Evolutionary conservation across 2,113 vertebrate species (phyloP).

Genomic region (Pelobates fuscus): DNA sequence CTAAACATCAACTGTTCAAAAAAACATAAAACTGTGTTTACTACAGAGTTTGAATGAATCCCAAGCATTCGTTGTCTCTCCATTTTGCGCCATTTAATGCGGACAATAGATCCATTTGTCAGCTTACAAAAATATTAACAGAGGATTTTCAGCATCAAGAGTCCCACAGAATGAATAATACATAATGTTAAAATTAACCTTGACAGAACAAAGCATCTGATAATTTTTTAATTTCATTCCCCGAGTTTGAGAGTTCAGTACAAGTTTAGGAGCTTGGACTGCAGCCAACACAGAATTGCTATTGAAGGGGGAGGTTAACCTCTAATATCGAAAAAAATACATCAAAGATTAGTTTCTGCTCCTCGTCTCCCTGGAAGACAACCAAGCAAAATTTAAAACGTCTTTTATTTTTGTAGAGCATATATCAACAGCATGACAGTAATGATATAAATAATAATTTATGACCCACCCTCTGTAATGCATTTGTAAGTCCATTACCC

Average conservation of each 20-base stretch:
- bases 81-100: not conserved
- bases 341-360: slow-evolving; percentile 5
- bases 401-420: not conserved
- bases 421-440: slow-evolving; percentile 17
- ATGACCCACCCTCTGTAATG: not conserved
- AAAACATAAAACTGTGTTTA: not conserved
- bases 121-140: slow-evolving; percentile 30
- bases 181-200: slow-evolving; percentile 44
- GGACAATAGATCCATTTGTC: slow-evolving; percentile 33
- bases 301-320: slow-evolving; percentile 5
- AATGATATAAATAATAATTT: not conserved
- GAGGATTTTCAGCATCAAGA: slow-evolving; percentile 42
- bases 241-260: slow-evolving; percentile 36
- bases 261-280: slow-evolving; percentile 39
- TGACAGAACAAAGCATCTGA: slow-evolving; percentile 47
- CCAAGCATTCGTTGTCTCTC: slow-evolving; percentile 13
- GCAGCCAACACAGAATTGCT: slow-evolving; percentile 6
- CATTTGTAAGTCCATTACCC: slow-evolving; percentile 1
- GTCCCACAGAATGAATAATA: slow-evolving; percentile 46
- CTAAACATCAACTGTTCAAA: not conserved
- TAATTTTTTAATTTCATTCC: slow-evolving; percentile 41
- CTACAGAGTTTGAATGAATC: not conserved
- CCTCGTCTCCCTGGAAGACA: not conserved
- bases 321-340: slow-evolving; percentile 27
- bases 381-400: slow-evolving; percentile 11